Base-by-base conservation (phyloP, 2,888 invertebrate species). In the Aquatica leii region DNA sequence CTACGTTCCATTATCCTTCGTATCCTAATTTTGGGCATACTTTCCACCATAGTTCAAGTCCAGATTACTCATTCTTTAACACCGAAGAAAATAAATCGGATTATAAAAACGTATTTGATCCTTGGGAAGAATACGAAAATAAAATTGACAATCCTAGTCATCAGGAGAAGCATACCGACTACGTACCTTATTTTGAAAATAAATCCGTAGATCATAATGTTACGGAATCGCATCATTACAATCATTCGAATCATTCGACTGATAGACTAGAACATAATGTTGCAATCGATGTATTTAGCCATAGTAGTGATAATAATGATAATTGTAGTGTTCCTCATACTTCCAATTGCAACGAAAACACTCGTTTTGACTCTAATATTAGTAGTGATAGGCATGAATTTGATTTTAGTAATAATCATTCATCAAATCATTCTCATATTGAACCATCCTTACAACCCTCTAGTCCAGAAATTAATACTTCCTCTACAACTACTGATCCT, bases 81-180 rank as follows among this genome's bases (percentile, higher is more conserved):
- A 11, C 35, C 40, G 50, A 64, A 50, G 15, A 59, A 21, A 57
- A n/a, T 21, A 14, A 69, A 60, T 58, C 65, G 46, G 68, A 77
- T 71, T 75, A 75, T 67, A 73, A 72, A 68, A 82, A 82, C 69
- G 83, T 84, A 73, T 82, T 81, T 81, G 92, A 93, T 84, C 93
- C 92, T 58, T 93, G 93, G 93, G 87, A 90, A 73, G 84, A 87
- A 74, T 90, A 89, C 79, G 84, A 84, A 68, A 21, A 51, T 17
- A 31, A 51, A 15, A 24, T 34, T 31, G 34, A 50, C 12, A 50
- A 15, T 18, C 4, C 35, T 52, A 14, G 35, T 12, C 12, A 18
- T 35, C 14, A 37, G 2, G 6, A n/a, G 5, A 14, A 34, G 15
- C 21, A 24, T 35, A 52, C 1, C 24, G 24, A 51, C 20, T 40